phyloP scores from a whole-genome alignment of 2,888 invertebrate genomes.

The Dione vanillae region DNA sequence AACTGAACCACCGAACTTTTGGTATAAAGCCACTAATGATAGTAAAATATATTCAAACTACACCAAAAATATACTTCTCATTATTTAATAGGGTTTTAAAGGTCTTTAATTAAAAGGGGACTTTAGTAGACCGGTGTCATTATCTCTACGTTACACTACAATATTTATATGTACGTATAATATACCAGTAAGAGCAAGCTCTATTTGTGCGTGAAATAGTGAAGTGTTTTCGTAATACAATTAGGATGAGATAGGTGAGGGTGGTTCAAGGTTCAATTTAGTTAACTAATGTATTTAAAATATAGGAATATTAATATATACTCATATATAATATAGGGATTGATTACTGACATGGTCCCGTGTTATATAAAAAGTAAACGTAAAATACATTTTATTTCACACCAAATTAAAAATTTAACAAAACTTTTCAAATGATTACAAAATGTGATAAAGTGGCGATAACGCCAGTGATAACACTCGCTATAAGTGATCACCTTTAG shows the following conservation, averaged over 20 bases:
- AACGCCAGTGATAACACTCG: too few relatives aligned
- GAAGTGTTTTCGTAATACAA: conserved; percentile 29
- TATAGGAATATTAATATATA: too few relatives aligned
- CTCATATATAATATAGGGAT: too few relatives aligned
- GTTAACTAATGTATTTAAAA: too few relatives aligned
- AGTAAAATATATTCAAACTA: not conserved
- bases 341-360: too few relatives aligned
- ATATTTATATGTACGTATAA: not conserved
- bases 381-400: too few relatives aligned
- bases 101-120: conserved; percentile 34
- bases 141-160: conserved; percentile 16
- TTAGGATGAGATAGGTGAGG: conserved; percentile 18
- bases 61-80: conserved; percentile 5
- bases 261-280: not conserved
- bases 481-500: too few relatives aligned
- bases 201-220: conserved; percentile 30
- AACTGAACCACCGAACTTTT: too few relatives aligned
- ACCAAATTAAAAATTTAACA: too few relatives aligned
- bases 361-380: too few relatives aligned
- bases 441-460: too few relatives aligned
- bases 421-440: too few relatives aligned
- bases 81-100: conserved; percentile 33
- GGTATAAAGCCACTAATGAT: not conserved
- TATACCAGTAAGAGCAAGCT: conserved; percentile 28
- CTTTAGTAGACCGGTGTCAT: conserved; percentile 27